Evolutionary conservation across 2,888 invertebrate genomes (phyloP), one percentile per base, ranked within the genome.

Genomic region (Pandemis corylana): DNA sequence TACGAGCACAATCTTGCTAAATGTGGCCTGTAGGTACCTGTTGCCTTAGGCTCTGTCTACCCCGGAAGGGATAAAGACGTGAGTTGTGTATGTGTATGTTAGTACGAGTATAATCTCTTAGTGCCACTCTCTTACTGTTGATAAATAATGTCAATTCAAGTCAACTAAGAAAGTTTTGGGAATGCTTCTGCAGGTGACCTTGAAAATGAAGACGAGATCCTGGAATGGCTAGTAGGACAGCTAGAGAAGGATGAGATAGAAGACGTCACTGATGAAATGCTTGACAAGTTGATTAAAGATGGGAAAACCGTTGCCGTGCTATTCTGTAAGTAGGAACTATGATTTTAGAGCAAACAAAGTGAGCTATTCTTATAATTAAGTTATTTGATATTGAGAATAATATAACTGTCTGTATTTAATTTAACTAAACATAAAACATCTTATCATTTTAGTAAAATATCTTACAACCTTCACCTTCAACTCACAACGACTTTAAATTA

Each of bases 191-290:
- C 80, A 96, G 96, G 97, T 81, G 97, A 98, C 89, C 95, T 98
- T 81, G 97, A 97, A 89, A 97, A 98, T 87, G 98, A 98, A 91
- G 97, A 98, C 84, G 97, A 97, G 87, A 97, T 98, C 80, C 93
- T 98, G 71, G 97, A 97, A 85, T 98, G 98, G 98, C 94, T 98
- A 51, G 95, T 98, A 76, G 96, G 96, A 78, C 98, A 98, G 90
- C 94, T 98, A 80, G 98, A 98, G 88, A 97, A 97, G 83, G 98
- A 98, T 89, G 98, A 98, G 94, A 98, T 98, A 82, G 98, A 98
- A 94, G 98, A 98, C 91, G 97, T 98, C 63, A 98, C 98, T 67
- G 98, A 98, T 90, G 98, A 98, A 93, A 98, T 98, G 98, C 95
- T 98, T 81, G 98, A 98, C 88, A 97, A 97, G 87, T 95, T 98